Evolutionary conservation across 2,888 invertebrate species (phyloP).

Genomic region (Stenotaenia linearis): DNA sequence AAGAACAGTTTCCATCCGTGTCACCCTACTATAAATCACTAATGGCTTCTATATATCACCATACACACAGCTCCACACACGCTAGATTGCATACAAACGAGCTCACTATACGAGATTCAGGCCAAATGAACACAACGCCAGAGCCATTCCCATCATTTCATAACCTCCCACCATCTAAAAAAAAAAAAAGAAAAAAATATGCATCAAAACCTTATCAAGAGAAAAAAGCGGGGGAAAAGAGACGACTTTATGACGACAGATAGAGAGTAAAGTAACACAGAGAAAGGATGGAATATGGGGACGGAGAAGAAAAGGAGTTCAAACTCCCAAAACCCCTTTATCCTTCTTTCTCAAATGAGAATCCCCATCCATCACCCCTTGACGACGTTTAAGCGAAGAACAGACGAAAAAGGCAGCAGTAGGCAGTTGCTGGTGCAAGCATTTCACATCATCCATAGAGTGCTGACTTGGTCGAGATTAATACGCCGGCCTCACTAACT

Average conservation of each 20-base stretch:
- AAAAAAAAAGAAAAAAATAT: not conserved
- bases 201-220: slow-evolving; percentile 1
- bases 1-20: slow-evolving; percentile 30
- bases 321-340: not conserved
- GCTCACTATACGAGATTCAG: not conserved
- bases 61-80: not conserved
- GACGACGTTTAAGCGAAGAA: not conserved
- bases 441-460: not conserved
- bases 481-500: not conserved
- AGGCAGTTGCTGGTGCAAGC: not conserved
- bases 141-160: slow-evolving; percentile 17
- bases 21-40: slow-evolving; percentile 32
- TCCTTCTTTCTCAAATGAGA: not conserved
- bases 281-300: not conserved
- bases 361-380: not conserved
- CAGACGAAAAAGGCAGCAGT: not conserved
- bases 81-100: slow-evolving; percentile 31
- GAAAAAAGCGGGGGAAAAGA: not conserved
- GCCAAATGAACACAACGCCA: slow-evolving; percentile 16
- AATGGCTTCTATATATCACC: slow-evolving; percentile 31
- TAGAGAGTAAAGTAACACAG: not conserved
- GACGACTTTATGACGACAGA: not conserved
- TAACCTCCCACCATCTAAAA: slow-evolving; percentile 2
- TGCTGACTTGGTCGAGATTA: not conserved
- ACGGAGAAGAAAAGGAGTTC: not conserved